phyloP scores from a whole-genome alignment of 2,888 invertebrate species.

The Sphinx pinastri region DNA sequence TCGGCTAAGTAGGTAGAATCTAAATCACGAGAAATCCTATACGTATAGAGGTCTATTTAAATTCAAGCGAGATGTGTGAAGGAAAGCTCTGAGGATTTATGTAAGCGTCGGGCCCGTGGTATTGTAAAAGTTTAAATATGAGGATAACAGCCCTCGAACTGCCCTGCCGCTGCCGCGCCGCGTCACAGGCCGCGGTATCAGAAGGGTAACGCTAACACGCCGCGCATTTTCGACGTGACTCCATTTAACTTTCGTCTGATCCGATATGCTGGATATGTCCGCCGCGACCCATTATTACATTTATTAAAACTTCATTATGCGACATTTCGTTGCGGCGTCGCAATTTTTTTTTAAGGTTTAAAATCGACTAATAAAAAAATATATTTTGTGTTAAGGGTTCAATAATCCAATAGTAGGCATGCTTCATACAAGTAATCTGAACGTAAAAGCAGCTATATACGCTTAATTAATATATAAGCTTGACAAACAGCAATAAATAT shows the following conservation, averaged over 20 bases:
- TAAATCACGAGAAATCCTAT: conserved; percentile 69
- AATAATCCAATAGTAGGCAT: no score
- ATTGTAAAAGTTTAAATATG: conserved; percentile 78
- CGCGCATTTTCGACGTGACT: conserved; percentile 52
- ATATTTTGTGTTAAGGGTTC: no score
- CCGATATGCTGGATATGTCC: conserved; percentile 49
- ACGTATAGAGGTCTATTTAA: conserved; percentile 70
- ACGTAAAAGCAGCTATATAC: neutral
- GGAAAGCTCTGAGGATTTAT: conserved; percentile 74
- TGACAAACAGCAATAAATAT: conserved; percentile 1
- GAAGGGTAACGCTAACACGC: conserved; percentile 34
- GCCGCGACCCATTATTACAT: conserved; percentile 38
- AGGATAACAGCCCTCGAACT: conserved; percentile 47
- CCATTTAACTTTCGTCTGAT: conserved; percentile 52
- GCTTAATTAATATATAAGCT: neutral
- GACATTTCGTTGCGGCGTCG: neutral
- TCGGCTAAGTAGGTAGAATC: conserved; percentile 56
- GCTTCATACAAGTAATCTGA: neutral
- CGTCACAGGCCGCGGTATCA: conserved; percentile 39
- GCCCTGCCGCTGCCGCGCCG: conserved; percentile 28
- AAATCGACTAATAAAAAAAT: no score
- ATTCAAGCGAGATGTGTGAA: conserved; percentile 76
- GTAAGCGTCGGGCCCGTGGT: conserved; percentile 59
- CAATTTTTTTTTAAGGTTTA: neutral
- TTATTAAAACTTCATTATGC: neutral